These are phyloP conservation scores for Drosophila ezoana DNA, from an alignment of 2,888 invertebrate species.

Conservation along the genomic window DNA sequence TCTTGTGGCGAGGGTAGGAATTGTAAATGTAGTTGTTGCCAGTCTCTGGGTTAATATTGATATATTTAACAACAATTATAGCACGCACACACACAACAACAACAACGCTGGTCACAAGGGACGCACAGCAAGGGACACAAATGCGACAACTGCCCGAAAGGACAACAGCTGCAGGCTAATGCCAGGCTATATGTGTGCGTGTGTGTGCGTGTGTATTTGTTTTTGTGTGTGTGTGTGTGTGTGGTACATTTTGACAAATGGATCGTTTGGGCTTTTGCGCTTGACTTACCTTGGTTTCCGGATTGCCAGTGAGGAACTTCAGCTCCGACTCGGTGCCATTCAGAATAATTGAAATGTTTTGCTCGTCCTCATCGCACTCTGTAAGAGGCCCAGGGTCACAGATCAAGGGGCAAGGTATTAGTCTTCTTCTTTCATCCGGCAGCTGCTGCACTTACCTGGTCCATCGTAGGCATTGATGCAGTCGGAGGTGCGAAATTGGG, in stretches of 20 bases:
- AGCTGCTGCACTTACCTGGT: constrained; percentile 87
- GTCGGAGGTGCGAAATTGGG: constrained; percentile 96
- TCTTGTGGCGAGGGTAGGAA: neutral
- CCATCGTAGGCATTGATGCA: constrained; percentile 97
- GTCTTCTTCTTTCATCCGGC: neutral
- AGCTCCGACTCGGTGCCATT: constrained; percentile 97
- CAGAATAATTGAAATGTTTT: constrained; percentile 95
- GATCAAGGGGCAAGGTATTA: constrained; percentile 1
- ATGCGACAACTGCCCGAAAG: constrained; percentile 4
- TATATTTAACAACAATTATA: constrained; percentile 70
- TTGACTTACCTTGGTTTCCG: constrained; percentile 82
- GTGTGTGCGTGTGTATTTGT: neutral
- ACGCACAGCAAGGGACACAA: constrained; percentile 2
- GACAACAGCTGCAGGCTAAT: constrained; percentile 7
- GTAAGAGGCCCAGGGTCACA: constrained; percentile 78
- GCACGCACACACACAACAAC: constrained; percentile 21
- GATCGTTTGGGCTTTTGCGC: constrained; percentile 6
- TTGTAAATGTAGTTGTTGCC: constrained; percentile 10
- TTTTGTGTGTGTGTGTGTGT: neutral
- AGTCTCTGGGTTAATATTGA: constrained; percentile 46
- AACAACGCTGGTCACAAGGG: neutral
- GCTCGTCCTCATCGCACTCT: constrained; percentile 89
- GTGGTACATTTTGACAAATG: constrained; percentile 42
- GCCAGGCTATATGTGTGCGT: neutral
- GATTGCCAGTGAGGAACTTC: constrained; percentile 89